Percentiles rank a stretch among this genome's conserved stretches.
These are phyloP conservation scores for Rhea americana DNA, from an alignment of 2,113 vertebrate species.

Conservation along the genomic window DNA sequence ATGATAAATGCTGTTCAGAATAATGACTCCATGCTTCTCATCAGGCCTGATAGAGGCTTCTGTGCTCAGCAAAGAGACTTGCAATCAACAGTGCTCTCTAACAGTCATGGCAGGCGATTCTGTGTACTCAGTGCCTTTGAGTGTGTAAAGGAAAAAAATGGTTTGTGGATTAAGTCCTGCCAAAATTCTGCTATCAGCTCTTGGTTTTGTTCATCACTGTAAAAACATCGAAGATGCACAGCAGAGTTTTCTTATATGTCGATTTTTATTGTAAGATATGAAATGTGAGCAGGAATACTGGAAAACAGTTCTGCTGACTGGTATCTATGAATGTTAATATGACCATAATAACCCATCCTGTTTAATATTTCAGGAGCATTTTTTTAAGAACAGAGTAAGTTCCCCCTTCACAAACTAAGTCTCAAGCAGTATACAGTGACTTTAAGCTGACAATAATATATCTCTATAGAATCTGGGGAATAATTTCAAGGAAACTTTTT, in stretches of 20 bases:
- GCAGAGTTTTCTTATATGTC: neutral
- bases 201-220: neutral
- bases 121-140: neutral
- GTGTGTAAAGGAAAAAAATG: neutral
- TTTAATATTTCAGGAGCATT: neutral
- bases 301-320: neutral
- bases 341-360: neutral
- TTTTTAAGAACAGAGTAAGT: neutral
- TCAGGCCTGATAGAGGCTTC: neutral
- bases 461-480: neutral
- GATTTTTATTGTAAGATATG: neutral
- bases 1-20: neutral
- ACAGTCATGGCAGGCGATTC: neutral
- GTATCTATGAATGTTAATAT: neutral
- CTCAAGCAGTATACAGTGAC: neutral
- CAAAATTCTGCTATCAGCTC: neutral
- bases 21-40: neutral
- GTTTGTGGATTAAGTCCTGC: neutral
- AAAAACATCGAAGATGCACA: neutral
- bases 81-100: neutral
- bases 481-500: conserved; percentile 28
- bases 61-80: neutral
- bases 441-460: neutral
- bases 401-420: neutral
- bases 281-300: neutral